Percentiles rank a stretch among this genome's conserved stretches.
These are phyloP conservation scores for Pristionchus fissidentatus DNA, from an alignment of 2,888 invertebrate species.

Conservation along the genomic window DNA sequence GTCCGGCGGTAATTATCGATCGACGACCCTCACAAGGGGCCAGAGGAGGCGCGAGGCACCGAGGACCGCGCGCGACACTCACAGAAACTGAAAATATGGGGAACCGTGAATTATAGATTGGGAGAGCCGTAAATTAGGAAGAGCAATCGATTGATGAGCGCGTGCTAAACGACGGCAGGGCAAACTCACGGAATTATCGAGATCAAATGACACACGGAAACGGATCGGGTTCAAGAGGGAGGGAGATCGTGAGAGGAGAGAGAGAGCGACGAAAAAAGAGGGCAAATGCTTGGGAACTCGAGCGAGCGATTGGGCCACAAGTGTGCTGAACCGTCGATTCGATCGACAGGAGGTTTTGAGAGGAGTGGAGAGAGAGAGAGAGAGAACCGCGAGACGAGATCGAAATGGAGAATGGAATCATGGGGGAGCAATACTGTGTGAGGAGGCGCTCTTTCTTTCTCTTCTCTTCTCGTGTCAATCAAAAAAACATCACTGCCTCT, in stretches of 20 bases:
- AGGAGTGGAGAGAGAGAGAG: conserved; percentile 1
- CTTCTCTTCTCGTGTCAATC: conserved; percentile 23
- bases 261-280: neutral
- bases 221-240: neutral
- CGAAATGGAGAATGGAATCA: neutral
- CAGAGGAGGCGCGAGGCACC: conserved; percentile 4
- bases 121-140: neutral
- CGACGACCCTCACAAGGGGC: conserved; percentile 18
- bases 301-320: too few relatives aligned
- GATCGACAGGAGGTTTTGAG: neutral
- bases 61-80: neutral
- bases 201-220: neutral
- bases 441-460: neutral
- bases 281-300: too few relatives aligned
- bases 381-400: neutral
- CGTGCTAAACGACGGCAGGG: too few relatives aligned
- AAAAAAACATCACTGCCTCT: neutral
- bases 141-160: too few relatives aligned
- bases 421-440: neutral
- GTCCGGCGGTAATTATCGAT: neutral
- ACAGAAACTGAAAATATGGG: neutral
- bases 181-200: neutral
- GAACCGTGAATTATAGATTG: neutral
- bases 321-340: too few relatives aligned
- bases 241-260: conserved; percentile 10